Evolutionary conservation across 2,797 vertebrate species (phyloP).

Genomic region (Okamejei kenojei): DNA sequence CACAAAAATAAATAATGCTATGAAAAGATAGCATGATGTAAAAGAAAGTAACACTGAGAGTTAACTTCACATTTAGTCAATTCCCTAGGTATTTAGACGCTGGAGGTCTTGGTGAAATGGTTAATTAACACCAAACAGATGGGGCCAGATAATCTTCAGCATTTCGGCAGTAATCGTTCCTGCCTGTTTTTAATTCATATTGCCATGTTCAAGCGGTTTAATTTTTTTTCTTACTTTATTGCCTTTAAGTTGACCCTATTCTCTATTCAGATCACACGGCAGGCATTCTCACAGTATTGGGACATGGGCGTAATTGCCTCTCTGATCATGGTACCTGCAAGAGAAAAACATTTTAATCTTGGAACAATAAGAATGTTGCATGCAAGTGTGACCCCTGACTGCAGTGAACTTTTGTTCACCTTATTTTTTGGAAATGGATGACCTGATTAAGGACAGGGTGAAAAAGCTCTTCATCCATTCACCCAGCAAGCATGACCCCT

Average conservation of each 20-base stretch:
- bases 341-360: neutral
- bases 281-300: neutral
- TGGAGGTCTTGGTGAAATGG: neutral
- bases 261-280: neutral
- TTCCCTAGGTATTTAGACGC: neutral
- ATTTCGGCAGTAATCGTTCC: neutral
- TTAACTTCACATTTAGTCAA: neutral
- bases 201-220: neutral
- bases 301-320: neutral
- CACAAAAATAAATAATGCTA: neutral
- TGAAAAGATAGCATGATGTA: neutral
- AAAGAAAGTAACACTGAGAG: neutral
- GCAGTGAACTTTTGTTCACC: conserved; percentile 26
- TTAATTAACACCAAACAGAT: neutral
- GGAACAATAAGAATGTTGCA: neutral
- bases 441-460: conserved; percentile 25
- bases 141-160: neutral
- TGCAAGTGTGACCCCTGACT: neutral
- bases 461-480: neutral
- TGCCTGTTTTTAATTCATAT: conserved; percentile 26
- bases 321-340: neutral
- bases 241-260: neutral
- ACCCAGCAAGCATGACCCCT: neutral
- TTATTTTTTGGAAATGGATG: neutral
- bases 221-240: neutral